Evolutionary conservation across 2,113 vertebrate genomes (phyloP), one percentile per base, ranked within the genome.

Genomic region (Pomatorhinus ruficollis): DNA sequence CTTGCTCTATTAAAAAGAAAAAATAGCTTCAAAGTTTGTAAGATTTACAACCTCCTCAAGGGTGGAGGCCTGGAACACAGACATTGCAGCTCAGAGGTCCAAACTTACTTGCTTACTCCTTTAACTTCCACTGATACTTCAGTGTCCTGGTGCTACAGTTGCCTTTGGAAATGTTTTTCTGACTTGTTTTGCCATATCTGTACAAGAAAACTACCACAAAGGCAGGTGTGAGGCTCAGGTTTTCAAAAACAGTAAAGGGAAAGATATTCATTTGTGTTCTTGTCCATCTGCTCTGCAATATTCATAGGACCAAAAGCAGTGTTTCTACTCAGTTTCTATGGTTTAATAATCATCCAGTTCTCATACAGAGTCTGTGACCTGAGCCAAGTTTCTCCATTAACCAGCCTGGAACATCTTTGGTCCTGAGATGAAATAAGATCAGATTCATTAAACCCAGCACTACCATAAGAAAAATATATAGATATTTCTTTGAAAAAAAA

Each of bases 311-410:
- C 70, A 80, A 72, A 90, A 82, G 59, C 49, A 76, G 25, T 66
- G 27, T 92, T 95, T 95, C 79, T 76, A 83, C 39, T 92, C 13
- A 39, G 54, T 83, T 93, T 77, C 79, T 83, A 42, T 72, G 66
- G 54, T 72, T 95, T 96, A 94, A 85, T 87, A 89, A 82, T 86
- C 57, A 87, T 85, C 82, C 89, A 44, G 76, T 90, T 91, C 66
- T 89, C 66, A 49, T 83, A 61, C 28, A 28, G 77, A 74, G 19
- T 37, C 70, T 78, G 24, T 74, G 50, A 14, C 57, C 65, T 56
- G 74, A 87, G 82, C 82, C 78, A 88, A 90, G 50, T 65, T 91
- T 83, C 61, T 83, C 75, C 3, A 2, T 68, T 79, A 90, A 88
- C 52, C 64, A 89, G 25, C 28, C 69, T 81, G 57, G 89, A 94